Percentiles rank a stretch among this genome's conserved stretches.
phyloP scores from a whole-genome alignment of 1,140 invertebrate species.

The Sitodiplosis mosellana region DNA sequence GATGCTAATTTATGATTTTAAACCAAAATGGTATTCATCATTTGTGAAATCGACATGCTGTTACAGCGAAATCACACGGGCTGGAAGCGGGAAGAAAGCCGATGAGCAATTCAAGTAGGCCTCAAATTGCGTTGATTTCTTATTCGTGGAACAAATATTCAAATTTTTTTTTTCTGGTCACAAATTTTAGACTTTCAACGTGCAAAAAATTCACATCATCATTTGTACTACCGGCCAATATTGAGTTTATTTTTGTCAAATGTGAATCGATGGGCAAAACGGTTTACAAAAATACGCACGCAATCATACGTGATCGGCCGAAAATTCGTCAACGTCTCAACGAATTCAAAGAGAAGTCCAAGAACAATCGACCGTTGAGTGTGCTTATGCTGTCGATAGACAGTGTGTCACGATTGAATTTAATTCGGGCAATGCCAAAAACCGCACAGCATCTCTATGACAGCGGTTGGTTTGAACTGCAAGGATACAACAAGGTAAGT shows the following conservation, averaged over 20 bases:
- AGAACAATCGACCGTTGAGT: not conserved
- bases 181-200: conserved; percentile 6
- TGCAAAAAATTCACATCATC: conserved; percentile 17
- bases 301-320: not conserved
- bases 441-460: conserved; percentile 39
- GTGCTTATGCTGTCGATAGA: conserved; percentile 58
- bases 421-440: conserved; percentile 47
- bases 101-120: conserved; percentile 31
- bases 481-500: conserved; percentile 24
- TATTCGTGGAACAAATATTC: no score
- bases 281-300: conserved; percentile 5
- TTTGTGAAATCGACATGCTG: conserved; percentile 28
- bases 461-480: conserved; percentile 26
- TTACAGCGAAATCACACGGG: conserved; percentile 29
- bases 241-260: conserved; percentile 25
- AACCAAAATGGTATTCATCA: conserved; percentile 15
- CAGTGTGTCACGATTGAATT: conserved; percentile 54
- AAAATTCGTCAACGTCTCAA: not conserved
- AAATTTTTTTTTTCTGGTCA: not conserved
- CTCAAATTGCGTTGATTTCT: no score
- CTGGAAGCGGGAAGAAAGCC: conserved; percentile 9
- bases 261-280: conserved; percentile 17
- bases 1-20: conserved; percentile 15
- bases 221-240: conserved; percentile 14
- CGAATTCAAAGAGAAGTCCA: not conserved